Conservation (phyloP, 2,797 vertebrate species). For the Jordanella pulchra region DNA sequence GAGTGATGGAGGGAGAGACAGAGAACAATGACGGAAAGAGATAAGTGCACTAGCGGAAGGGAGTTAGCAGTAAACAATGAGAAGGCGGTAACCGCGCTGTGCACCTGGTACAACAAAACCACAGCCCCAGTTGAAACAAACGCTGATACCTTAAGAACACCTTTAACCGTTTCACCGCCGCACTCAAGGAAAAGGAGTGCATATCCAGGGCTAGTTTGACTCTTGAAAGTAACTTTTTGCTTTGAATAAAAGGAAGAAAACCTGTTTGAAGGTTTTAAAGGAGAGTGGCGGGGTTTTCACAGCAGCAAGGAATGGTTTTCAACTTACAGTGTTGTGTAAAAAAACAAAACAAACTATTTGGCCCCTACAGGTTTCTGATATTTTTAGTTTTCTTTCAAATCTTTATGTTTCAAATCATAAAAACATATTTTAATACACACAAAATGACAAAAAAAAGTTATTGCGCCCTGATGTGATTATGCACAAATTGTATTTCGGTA, state of each 20-base stretch:
- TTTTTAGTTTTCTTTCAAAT: neutral
- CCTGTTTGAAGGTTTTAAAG: constrained; percentile 36
- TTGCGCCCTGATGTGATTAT: too few relatives aligned
- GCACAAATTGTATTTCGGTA: too few relatives aligned
- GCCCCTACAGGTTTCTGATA: too few relatives aligned
- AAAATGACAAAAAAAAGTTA: neutral
- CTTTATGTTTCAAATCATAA: neutral
- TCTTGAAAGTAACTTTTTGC: constrained; percentile 23
- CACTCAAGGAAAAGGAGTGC: constrained; percentile 48
- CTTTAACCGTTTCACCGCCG: constrained; percentile 76
- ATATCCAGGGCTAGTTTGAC: constrained; percentile 26
- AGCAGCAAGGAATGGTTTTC: constrained; percentile 9
- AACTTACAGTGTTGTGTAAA: neutral
- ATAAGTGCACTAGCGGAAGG: constrained; percentile 74
- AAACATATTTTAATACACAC: neutral
- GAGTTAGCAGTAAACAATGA: constrained; percentile 87
- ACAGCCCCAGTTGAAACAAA: constrained; percentile 76
- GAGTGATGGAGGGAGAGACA: constrained; percentile 22
- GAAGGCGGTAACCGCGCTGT: constrained; percentile 81
- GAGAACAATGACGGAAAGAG: constrained; percentile 45
- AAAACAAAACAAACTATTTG: too few relatives aligned
- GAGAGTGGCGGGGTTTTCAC: constrained; percentile 26
- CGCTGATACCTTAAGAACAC: constrained; percentile 63
- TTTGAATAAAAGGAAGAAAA: constrained; percentile 42
- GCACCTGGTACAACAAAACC: constrained; percentile 85